Base-by-base conservation (phyloP, 2,888 invertebrate genomes). In the Hoplodrina blanda region DNA sequence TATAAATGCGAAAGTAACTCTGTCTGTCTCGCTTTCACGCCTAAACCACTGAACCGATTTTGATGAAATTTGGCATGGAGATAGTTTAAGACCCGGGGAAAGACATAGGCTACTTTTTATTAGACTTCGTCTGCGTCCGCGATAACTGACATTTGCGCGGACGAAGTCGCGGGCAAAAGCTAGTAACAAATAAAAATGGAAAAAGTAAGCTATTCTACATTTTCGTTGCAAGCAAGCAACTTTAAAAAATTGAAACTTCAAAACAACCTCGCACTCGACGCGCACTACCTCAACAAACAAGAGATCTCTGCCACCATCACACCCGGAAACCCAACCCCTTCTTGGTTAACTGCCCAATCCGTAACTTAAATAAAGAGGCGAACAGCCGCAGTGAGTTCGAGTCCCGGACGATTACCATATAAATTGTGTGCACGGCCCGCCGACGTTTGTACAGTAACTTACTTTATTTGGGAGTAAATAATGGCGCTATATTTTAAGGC, bases 391-490 rank as follows among this genome's bases (percentile, higher is more conserved):
- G 41, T 8, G 61, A 69, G 71, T 83, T 76, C 71, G 75, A 69
- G 69, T 66, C 77, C 57, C 68, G 77, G 69, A 56, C 62, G 73
- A 88, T 88, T 88, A 83, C 74, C 88, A 88, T 88, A 85, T 87
- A 88, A 83, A 88, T 88, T 84, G 85, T 76, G 66, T 63, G 62
- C 71, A 61, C 64, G 70, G 67, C 62, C 68, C 53, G 69, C 41
- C 57, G 75, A 60, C 70, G 52, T 59, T 60, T 44, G 62, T 63
- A 44, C 46, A 49, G 49, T 46, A 53, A 57, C 49, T 66, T 69
- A 62, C 72, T 69, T 68, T 83, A 75, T 72, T 82, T 75, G 53
- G 67, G 52, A 50, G 73, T 67, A 65, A 70, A 50, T 74, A 71
- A 70, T 78, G 78, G 63, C 41, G 49, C 20, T 66, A 69, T 74